phyloP scores from a whole-genome alignment of 2,888 invertebrate genomes.

The Agonopterix alstromeriana region DNA sequence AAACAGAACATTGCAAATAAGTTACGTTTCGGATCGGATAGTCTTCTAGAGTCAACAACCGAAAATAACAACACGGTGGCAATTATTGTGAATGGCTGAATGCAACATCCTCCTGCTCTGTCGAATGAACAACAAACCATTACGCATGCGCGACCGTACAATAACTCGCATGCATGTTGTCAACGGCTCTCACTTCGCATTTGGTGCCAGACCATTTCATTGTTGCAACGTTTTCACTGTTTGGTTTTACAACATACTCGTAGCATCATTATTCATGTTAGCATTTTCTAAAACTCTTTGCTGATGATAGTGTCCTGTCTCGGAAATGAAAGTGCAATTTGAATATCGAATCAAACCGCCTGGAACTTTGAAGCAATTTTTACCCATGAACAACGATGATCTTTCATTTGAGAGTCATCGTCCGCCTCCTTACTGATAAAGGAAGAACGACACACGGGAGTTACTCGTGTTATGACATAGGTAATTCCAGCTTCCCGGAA shows the following conservation, averaged over 20 bases:
- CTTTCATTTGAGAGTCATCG: too few relatives aligned
- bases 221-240: slow-evolving; percentile 44
- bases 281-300: slow-evolving; percentile 1
- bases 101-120: neutral
- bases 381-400: too few relatives aligned
- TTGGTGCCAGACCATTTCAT: slow-evolving; percentile 46
- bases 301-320: neutral
- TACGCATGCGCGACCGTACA: slow-evolving; percentile 23
- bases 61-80: neutral
- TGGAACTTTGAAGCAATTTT: too few relatives aligned
- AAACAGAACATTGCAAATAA: too few relatives aligned
- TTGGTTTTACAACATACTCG: slow-evolving; percentile 24
- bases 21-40: neutral
- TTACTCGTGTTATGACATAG: neutral
- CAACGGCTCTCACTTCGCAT: slow-evolving; percentile 47
- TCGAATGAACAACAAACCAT: slow-evolving; percentile 28
- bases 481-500: neutral
- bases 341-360: neutral
- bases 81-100: neutral
- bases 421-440: too few relatives aligned
- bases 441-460: neutral
- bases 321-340: neutral
- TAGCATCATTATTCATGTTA: slow-evolving; percentile 7
- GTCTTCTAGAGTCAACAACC: slow-evolving; percentile 2
- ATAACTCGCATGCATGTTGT: neutral